phyloP scores from a whole-genome alignment of 2,888 invertebrate genomes.

The Synanthedon myopaeformis region DNA sequence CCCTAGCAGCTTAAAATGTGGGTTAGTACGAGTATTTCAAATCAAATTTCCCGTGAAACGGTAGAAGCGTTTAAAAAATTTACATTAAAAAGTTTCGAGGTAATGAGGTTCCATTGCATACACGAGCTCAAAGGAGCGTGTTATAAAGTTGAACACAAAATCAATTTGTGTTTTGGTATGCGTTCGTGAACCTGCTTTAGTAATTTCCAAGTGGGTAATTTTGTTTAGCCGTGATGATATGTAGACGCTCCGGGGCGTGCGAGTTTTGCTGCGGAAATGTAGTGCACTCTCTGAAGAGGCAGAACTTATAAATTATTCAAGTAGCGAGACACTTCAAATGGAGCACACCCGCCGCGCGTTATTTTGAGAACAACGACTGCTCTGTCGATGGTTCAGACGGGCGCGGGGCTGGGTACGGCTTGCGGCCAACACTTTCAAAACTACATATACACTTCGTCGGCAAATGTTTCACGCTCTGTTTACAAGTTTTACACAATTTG shows the following conservation, averaged over 20 bases:
- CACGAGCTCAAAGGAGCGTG: background rate
- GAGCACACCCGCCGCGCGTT: conserved; percentile 50
- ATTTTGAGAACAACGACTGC: conserved; percentile 44
- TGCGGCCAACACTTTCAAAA: background rate
- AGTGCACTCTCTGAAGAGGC: conserved; percentile 52
- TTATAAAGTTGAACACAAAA: background rate
- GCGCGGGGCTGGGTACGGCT: too few species aligned
- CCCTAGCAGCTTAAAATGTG: too few species aligned
- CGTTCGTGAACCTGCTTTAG: background rate
- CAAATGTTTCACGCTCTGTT: too few species aligned
- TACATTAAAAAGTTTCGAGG: too few species aligned
- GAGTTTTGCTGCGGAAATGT: conserved; percentile 50
- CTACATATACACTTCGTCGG: too few species aligned
- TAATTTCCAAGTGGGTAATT: background rate
- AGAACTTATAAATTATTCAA: conserved; percentile 66
- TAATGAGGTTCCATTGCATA: background rate
- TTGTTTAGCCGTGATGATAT: background rate
- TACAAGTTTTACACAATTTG: too few species aligned
- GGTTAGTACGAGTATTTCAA: too few species aligned
- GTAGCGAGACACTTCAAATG: conserved; percentile 64
- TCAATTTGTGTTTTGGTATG: background rate
- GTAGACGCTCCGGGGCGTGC: conserved; percentile 11
- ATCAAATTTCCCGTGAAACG: too few species aligned
- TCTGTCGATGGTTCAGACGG: background rate
- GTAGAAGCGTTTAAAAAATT: too few species aligned